Evolutionary conservation across 2,797 vertebrate genomes (phyloP), one percentile per base, ranked within the genome.

Genomic region (Euthynnus affinis): DNA sequence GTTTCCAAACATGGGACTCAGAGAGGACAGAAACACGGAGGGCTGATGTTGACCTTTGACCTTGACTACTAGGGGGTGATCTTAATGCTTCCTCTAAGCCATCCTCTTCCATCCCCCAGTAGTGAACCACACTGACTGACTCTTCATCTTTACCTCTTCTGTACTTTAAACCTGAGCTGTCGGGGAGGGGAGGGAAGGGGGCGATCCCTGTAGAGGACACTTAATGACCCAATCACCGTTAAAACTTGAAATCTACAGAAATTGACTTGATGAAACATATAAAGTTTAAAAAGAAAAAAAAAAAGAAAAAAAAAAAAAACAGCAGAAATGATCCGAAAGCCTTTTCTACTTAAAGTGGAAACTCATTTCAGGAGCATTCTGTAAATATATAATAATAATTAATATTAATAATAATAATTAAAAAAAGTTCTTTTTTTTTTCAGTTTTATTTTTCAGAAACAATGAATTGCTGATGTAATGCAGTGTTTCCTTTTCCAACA

Each of bases 321-420:
- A 84, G n/a, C 94, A 95, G 93, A 94, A 94, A 93, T 93, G 91
- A 93, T 94, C 95, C 83, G 92, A 92, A 94, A 95, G 94, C 92
- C 94, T 95, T 96, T 95, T 95, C 94, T 94, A 89, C 95, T 93
- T 67, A 46, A 91, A 93, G 94, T 95, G 94, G 94, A 95, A 95
- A 95, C 90, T 89, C 76, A 90, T 94, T 95, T 95, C 94, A 94
- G 95, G 94, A 94, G 91, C 88, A 51, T 96, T 96, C 95, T 96
- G 94, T 95, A 95, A 93, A 96, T 95, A 94, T 93, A 94, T 93
- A 92, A 91, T 87, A 70, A 74, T 75, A 52, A 74, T 75, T 71
- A n/a, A 65, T 67, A 8, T 72, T 44, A 67, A 73, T 73, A 42
- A 46, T 46, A 5, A 44, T 44, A 15, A 44, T 49, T 49, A 80